Evolutionary conservation across 1,140 invertebrate genomes (phyloP), one percentile per base, ranked within the genome.

Genomic region (Diorhabda elongata): DNA sequence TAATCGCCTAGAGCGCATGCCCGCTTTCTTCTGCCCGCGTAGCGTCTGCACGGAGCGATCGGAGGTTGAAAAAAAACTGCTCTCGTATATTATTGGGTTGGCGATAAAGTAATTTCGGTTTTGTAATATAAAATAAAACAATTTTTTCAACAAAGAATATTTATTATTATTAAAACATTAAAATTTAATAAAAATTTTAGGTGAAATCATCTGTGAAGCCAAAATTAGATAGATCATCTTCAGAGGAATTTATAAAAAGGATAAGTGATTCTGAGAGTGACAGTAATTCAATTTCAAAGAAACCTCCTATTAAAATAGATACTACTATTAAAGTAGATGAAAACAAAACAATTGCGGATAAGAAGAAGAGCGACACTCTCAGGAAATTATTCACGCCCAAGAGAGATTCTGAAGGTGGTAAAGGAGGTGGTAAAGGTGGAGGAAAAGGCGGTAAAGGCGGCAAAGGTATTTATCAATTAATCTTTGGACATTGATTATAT

Each of bases 301-400:
- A 70, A 59, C 52, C 70, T 44, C 63, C 68, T 3, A 42, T n/a
- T 9, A 69, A 68, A 44, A 44, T 58, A 52, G 68, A 70, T 44
- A 58, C 64, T 42, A 60, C 64, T 0, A 69, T 74, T 3, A 79
- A 87, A 70, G 83, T 86, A 41, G 85, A 88, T 57, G 83, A 84
- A 41, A 83, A 83, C 3, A 84, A 84, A 59, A 58, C 73, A 6
- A 83, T 87, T 0, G 84, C 87, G 67, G 88, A 91, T 76, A 90
- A 89, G 71, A 91, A 91, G 77, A 92, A 91, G 78, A 90, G 83
- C 71, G 87, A 86, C 69, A 90, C 89, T 0, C 74, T 91, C 43
- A 81, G 87, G 3, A 90, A 88, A 73, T 77, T 92, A 8, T 91
- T 91, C 75, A 86, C 82, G 0, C 85, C 82, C 8, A 79, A 79